Evolutionary conservation across 2,797 vertebrate species (phyloP).

Genomic region (Streptopelia turtur): DNA sequence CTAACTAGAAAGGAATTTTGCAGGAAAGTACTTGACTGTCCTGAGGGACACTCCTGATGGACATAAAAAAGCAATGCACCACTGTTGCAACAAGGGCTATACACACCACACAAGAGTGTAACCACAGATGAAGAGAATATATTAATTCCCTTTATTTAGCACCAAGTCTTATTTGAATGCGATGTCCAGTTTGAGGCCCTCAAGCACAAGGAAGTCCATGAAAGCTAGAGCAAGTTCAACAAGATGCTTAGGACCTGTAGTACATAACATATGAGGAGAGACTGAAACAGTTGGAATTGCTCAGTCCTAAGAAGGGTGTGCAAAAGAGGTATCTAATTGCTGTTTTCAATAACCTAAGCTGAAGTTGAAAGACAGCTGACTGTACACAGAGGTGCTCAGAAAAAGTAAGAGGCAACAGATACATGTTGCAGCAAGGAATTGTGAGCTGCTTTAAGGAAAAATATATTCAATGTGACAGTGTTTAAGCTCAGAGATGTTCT

Average conservation of each 20-base stretch:
- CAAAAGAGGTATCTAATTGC: not conserved
- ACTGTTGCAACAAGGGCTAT: not conserved
- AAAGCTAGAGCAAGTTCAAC: not conserved
- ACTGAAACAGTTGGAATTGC: not conserved
- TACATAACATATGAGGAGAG: not conserved
- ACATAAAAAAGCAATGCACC: not conserved
- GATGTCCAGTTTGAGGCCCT: not conserved
- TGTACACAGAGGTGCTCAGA: not conserved
- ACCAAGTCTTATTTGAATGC: not conserved
- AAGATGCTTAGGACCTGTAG: not conserved
- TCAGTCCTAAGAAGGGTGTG: not conserved
- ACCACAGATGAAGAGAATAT: not conserved
- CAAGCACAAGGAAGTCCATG: not conserved
- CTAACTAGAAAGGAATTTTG: not conserved
- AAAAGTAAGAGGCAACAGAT: not conserved
- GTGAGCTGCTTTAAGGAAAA: not conserved
- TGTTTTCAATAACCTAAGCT: not conserved
- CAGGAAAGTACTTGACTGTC: not conserved
- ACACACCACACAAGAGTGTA: not conserved
- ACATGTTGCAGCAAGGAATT: not conserved
- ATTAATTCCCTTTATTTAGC: not conserved
- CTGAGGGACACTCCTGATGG: not conserved
- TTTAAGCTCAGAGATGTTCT: not conserved
- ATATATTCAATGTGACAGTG: not conserved
- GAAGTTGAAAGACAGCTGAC: not conserved